phyloP scores from a whole-genome alignment of 2,113 vertebrate genomes.

The Orientallactaga bullata region DNA sequence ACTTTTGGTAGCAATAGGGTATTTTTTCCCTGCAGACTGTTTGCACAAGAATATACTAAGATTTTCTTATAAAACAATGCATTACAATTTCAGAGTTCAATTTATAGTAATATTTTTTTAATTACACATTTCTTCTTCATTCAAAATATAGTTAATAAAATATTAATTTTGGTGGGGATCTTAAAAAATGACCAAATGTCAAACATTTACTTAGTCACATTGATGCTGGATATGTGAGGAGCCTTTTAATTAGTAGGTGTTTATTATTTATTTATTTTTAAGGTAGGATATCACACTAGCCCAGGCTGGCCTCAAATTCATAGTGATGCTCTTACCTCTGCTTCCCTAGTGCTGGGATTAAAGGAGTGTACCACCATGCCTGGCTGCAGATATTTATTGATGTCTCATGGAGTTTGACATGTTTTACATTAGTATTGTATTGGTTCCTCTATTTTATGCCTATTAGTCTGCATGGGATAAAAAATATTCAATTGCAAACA shows the following conservation, averaged over 20 bases:
- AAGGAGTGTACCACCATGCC: too few species aligned
- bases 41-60: neutral
- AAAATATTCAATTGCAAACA: neutral
- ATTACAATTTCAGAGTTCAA: neutral
- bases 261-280: too few species aligned
- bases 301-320: too few species aligned
- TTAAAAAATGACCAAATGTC: neutral
- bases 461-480: neutral
- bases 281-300: too few species aligned
- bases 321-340: too few species aligned
- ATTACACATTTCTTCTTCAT: neutral
- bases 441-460: neutral
- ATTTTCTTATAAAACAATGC: neutral
- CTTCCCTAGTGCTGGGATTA: too few species aligned
- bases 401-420: neutral
- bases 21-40: neutral
- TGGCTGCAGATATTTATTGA: neutral
- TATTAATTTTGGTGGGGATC: neutral
- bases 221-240: neutral
- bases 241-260: neutral
- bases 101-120: neutral
- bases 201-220: neutral
- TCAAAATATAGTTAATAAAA: neutral
- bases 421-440: neutral
- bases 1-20: fast-evolving